Conservation (phyloP, 2,797 vertebrate species). For the Pantherophis alleghaniensis region DNA sequence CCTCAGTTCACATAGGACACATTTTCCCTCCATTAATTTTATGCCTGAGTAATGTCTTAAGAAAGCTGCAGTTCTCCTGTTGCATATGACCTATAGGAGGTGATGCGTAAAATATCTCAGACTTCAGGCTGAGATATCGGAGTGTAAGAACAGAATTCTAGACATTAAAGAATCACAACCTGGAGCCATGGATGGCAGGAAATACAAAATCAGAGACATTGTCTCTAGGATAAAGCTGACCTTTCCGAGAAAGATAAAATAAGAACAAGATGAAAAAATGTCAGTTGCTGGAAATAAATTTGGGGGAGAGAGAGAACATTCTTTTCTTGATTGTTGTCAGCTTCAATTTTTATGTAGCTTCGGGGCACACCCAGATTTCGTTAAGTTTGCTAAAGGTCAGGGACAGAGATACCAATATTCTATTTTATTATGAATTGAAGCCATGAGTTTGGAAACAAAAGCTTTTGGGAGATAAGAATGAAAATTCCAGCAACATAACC, state of each 20-base stretch:
- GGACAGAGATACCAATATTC: conserved; percentile 7
- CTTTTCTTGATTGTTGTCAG: conserved; percentile 2
- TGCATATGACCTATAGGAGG: conserved; percentile 53
- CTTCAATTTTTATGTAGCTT: background rate
- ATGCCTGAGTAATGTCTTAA: conserved; percentile 46
- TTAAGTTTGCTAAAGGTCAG: conserved; percentile 24
- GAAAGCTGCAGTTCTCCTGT: conserved; percentile 50
- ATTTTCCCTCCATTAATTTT: conserved; percentile 52
- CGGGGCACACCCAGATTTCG: conserved; percentile 19
- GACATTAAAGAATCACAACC: conserved; percentile 52
- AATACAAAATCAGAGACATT: conserved; percentile 62
- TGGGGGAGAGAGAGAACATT: background rate
- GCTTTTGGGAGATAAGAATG: conserved; percentile 56
- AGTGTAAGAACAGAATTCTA: conserved; percentile 66
- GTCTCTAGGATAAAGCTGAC: conserved; percentile 56
- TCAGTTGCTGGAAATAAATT: conserved; percentile 22
- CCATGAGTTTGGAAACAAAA: conserved; percentile 39
- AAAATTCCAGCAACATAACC: conserved; percentile 43
- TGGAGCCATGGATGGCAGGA: conserved; percentile 48
- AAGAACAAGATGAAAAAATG: conserved; percentile 32
- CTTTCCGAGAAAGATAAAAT: conserved; percentile 45
- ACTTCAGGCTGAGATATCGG: conserved; percentile 53
- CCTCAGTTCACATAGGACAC: conserved; percentile 38
- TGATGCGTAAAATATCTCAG: conserved; percentile 34
- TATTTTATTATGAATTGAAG: conserved; percentile 34